Evolutionary conservation across 2,797 vertebrate species (phyloP), one percentile per base, ranked within the genome.

Genomic region (Darevskia mixta): DNA sequence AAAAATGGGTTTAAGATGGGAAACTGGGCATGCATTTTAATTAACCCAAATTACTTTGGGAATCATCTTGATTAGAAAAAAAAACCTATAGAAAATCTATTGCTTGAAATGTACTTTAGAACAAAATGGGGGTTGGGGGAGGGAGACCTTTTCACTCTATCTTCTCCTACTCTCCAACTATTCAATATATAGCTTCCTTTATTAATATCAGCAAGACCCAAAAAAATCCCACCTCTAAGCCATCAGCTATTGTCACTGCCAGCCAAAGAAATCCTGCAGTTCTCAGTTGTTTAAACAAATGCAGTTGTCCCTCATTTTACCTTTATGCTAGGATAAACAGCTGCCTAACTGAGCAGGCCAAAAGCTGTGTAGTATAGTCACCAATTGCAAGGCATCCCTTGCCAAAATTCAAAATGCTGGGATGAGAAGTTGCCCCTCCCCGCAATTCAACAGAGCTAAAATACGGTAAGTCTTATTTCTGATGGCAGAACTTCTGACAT

Each of bases 1-100:
- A 96, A 95, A 97, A 96, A 97, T 96, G 95, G 91, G 96, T 96
- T 96, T 95, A 93, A 97, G 94, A 95, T 92, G 89, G 91, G 92
- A 91, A 97, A 95, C 92, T 89, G 95, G 95, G 95, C 92, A 93
- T 88, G 92, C 89, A 96, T 97, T 97, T 93, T 96, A 96, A 97
- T 93, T 96, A 96, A 97, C 95, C 94, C 93, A 97, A 96, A 97
- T 97, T 96, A 95, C 94, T 91, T 78, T 89, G 92, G 80, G 95
- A 97, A 96, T 96, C 95, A 92, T 95, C 94, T 96, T 95, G 93
- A 95, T 96, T 95, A 94, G 91, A 95, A n/a, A 4, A 95, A n/a
- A 2, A 95, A 95, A 95, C 77, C 85, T 67, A 61, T 79, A 72
- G 84, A 95, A 96, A 94, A 71, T 25, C 73, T 92, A 89, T 92